These are phyloP conservation scores for Hirtodrosophila duncani DNA, from an alignment of 2,888 invertebrate species.

Conservation along the genomic window DNA sequence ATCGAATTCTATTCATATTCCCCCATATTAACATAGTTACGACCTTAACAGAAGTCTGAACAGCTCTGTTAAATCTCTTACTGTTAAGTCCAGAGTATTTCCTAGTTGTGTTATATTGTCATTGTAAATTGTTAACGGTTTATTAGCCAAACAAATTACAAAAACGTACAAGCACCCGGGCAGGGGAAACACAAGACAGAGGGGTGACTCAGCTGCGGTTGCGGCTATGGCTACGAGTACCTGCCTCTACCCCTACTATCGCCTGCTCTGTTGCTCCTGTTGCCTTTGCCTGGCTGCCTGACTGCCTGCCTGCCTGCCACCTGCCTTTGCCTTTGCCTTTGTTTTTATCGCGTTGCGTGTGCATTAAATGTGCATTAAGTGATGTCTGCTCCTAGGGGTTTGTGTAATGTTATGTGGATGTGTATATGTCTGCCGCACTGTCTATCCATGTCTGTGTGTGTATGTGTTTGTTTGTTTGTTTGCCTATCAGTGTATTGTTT, in stretches of 20 bases:
- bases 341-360: slow-evolving; percentile 37
- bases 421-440: slow-evolving; percentile 35
- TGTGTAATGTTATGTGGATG: slow-evolving; percentile 1
- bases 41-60: too few relatives aligned
- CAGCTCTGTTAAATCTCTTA: too few relatives aligned
- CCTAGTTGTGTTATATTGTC: too few relatives aligned
- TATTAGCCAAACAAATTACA: slow-evolving; percentile 39
- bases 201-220: slow-evolving; percentile 21
- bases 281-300: too few relatives aligned
- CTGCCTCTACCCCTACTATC: too few relatives aligned
- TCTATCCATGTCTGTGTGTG: slow-evolving; percentile 25
- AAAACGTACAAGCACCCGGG: too few relatives aligned
- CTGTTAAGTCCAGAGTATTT: too few relatives aligned
- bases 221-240: neutral
- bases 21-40: too few relatives aligned
- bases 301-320: slow-evolving; percentile 48
- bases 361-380: slow-evolving; percentile 59
- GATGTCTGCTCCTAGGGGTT: neutral
- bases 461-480: slow-evolving; percentile 3
- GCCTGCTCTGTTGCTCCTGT: neutral
- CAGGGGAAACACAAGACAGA: too few relatives aligned
- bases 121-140: slow-evolving; percentile 19
- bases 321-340: slow-evolving; percentile 16
- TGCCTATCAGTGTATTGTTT: too few relatives aligned
- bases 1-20: too few relatives aligned